Base-by-base conservation (phyloP, 2,113 vertebrate genomes). In the Cacatua alba region DNA sequence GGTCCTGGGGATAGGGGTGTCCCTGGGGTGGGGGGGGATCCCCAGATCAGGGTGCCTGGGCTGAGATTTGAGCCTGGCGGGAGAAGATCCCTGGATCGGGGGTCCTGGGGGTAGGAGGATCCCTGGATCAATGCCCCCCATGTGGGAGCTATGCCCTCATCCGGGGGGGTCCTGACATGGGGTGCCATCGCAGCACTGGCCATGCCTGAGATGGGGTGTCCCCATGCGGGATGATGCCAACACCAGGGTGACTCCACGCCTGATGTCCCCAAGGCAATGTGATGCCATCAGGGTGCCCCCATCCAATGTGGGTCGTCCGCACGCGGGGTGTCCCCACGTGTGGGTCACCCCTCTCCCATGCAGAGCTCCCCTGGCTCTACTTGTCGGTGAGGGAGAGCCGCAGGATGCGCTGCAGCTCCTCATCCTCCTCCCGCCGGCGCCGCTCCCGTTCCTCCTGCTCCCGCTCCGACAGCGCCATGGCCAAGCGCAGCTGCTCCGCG, bases 361-460 rank as follows among this genome's bases (percentile, higher is more conserved):
- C 16, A 21, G 33, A 26, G 49, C 5, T 0, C 14, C 64, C 33
- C 3, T 0, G 12, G 11, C 0, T 67, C 97, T 98, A 99, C 98
- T 99, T 99, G 88, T 99, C 99, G 0, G 99, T 99, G 97, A 99
- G 99, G 12, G 99, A 99, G 84, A 99, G 98, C 94, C 97, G 98
- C 91, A 99, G 97, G 97, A 98, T 99, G 88, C 99, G 98, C 97
- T 99, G 98, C 2, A 99, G 95, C 97, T 99, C 99, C 48, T 99
- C 99, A 4, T 99, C 99, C 68, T 98, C 97, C 90, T 98, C 94
- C 2, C 60, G 59, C 62, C 96, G 98, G 55, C 94, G 98, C 94
- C 98, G 98, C 95, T 99, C 98, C 43, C 89, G 97, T 95, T 99
- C 99, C 93, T 99, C 98, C 94, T 99, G 99, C 92, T 99, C 99